Base-by-base conservation (phyloP, 2,888 invertebrate genomes). In the Drosophila infuscata region DNA sequence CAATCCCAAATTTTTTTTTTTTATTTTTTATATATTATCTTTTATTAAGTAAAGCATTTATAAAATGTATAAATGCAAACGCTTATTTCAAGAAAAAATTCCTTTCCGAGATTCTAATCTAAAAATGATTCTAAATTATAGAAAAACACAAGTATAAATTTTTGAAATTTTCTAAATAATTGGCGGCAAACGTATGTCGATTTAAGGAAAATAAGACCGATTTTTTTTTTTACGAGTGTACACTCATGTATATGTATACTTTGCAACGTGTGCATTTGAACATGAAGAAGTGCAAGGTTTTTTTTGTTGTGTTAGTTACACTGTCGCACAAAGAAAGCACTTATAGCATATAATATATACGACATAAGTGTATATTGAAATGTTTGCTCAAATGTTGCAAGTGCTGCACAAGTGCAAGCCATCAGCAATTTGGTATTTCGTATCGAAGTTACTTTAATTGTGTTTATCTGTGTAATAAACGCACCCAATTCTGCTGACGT, bases 401-500 rank as follows among this genome's bases (percentile, higher is more conserved):
- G 8, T 38, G 17, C 17, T 38, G 17, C 17, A 43, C 20, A 43
- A 43, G 2, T 20, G 11, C 11, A n/a, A 5, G 11, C 6, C 36
- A 17, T 17, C n/a, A 5, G 15, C 36, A 36, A 7, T 5, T 41
- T 2, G 9, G 7, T 12, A 20, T 46, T 46, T 12, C 20, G 7
- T 12, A 46, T 25, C 20, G 46, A 33, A 33, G 17, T 4, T 3
- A 30, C 4, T 12, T 56, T 2, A 12, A 30, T 41, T 48, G 66
- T 66, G 71, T 74, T 58, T 3, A 9, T 6, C 57, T 76, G 89
- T 88, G 86, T 70, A 57, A 49, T 51, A 49, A 79, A 65, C 79
- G 83, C 83, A 61, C 56, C 63, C 71, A 67, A 85, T 83, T 76
- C 83, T 79, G 70, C 52, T 51, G 59, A 6, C 75, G 70, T 54